phyloP scores from a whole-genome alignment of 2,888 invertebrate genomes.

The Diaprepes abbreviatus region DNA sequence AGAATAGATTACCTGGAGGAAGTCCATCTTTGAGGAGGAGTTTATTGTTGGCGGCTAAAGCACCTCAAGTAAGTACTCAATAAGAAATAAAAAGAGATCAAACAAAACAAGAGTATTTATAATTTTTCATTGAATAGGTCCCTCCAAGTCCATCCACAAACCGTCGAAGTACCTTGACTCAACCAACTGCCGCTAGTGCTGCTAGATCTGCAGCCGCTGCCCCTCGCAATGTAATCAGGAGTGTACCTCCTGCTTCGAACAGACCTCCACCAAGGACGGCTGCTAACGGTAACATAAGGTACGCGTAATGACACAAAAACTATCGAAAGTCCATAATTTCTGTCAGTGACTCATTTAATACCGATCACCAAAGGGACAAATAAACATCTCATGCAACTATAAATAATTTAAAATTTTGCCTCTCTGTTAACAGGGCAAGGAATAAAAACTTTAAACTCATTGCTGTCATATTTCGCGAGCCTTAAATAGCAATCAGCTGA shows the following conservation, averaged over 20 bases:
- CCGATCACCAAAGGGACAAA: too few relatives aligned
- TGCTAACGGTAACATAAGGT: slow-evolving; percentile 45
- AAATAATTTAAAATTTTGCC: too few relatives aligned
- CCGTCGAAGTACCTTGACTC: slow-evolving; percentile 69
- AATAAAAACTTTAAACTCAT: too few relatives aligned
- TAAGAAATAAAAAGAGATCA: background rate
- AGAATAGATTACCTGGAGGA: slow-evolving; percentile 55
- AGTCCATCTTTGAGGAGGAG: slow-evolving; percentile 70
- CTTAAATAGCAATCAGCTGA: too few relatives aligned
- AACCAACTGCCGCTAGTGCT: slow-evolving; percentile 73
- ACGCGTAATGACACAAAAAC: too few relatives aligned
- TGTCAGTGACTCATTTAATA: too few relatives aligned
- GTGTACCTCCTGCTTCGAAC: slow-evolving; percentile 34
- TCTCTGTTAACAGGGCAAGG: too few relatives aligned
- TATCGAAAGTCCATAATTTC: too few relatives aligned
- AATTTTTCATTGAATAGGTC: slow-evolving; percentile 39
- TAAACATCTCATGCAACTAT: too few relatives aligned
- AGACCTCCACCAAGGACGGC: slow-evolving; percentile 47
- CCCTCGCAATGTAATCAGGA: slow-evolving; percentile 29
- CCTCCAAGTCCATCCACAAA: slow-evolving; percentile 69
- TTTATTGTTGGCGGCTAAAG: slow-evolving; percentile 70
- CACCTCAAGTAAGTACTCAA: slow-evolving; percentile 65
- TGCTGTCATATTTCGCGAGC: too few relatives aligned
- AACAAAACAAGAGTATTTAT: background rate
- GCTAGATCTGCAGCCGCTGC: slow-evolving; percentile 69